phyloP scores from a whole-genome alignment of 37 sponge, comb jelly and placozoan genomes.

The Diacarnus erythraeanus region DNA sequence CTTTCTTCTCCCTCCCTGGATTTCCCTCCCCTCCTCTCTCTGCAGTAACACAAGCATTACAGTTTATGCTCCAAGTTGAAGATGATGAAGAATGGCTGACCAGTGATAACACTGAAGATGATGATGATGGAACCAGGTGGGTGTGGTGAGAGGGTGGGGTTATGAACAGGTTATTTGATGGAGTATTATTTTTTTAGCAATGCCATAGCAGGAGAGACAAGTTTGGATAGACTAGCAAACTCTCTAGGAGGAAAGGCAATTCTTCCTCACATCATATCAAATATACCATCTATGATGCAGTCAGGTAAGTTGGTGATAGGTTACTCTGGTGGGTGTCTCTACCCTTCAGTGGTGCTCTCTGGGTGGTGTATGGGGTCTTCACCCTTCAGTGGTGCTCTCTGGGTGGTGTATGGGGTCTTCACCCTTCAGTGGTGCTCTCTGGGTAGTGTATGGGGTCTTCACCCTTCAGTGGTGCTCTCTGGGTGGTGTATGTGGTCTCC shows the following conservation, averaged over 20 bases:
- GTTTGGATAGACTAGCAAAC: conserved; percentile 91
- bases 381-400: too few species aligned
- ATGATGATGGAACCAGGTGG: conserved; percentile 66
- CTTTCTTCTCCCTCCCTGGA: background rate
- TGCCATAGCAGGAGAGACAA: conserved; percentile 85
- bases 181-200: conserved; percentile 42
- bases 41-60: conserved; percentile 72
- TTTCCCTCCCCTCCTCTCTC: conserved; percentile 3
- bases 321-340: background rate
- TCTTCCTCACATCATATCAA: conserved; percentile 86
- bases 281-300: conserved; percentile 84
- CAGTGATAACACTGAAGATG: conserved; percentile 76
- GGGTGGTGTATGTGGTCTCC: too few species aligned
- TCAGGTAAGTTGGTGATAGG: too few species aligned
- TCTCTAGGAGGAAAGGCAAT: conserved; percentile 93
- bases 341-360: too few species aligned
- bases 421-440: too few species aligned
- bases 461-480: too few species aligned
- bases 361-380: too few species aligned
- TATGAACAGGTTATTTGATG: too few species aligned
- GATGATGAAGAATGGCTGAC: conserved; percentile 79
- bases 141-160: too few species aligned
- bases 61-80: conserved; percentile 88
- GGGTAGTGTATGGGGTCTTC: too few species aligned
- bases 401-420: too few species aligned